phyloP scores from a whole-genome alignment of 2,797 vertebrate species.

The Zonotrichia albicollis region DNA sequence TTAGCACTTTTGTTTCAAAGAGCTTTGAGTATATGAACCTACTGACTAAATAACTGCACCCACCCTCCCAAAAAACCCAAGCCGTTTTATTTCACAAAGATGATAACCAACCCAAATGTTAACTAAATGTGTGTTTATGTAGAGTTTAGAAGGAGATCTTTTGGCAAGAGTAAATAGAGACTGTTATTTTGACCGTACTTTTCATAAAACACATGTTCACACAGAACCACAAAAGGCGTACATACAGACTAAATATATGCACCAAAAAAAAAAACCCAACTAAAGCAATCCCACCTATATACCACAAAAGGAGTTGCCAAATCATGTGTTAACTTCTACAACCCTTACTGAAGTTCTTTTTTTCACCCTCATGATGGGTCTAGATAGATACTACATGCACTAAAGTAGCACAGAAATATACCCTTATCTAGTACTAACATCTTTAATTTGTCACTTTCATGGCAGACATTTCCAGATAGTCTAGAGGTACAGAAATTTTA shows the following conservation, averaged over 20 bases:
- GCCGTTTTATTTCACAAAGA: neutral
- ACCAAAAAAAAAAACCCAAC: neutral
- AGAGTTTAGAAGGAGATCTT: slow-evolving; percentile 38
- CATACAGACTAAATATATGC: neutral
- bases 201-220: slow-evolving; percentile 60
- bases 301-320: neutral
- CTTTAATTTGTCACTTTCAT: slow-evolving; percentile 58
- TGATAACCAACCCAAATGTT: slow-evolving; percentile 33
- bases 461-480: slow-evolving; percentile 45
- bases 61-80: neutral
- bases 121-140: slow-evolving; percentile 48
- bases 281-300: neutral
- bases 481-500: slow-evolving; percentile 9
- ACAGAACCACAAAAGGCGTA: slow-evolving; percentile 30
- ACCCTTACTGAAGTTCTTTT: neutral
- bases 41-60: neutral
- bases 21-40: neutral
- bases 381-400: neutral
- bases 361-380: neutral
- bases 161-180: slow-evolving; percentile 55
- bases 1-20: neutral
- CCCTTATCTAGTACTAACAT: neutral
- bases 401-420: slow-evolving; percentile 31
- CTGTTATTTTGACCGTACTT: slow-evolving; percentile 44
- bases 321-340: neutral